Conservation (phyloP, 2,888 invertebrate genomes). For the Eremobia ochroleuca region DNA sequence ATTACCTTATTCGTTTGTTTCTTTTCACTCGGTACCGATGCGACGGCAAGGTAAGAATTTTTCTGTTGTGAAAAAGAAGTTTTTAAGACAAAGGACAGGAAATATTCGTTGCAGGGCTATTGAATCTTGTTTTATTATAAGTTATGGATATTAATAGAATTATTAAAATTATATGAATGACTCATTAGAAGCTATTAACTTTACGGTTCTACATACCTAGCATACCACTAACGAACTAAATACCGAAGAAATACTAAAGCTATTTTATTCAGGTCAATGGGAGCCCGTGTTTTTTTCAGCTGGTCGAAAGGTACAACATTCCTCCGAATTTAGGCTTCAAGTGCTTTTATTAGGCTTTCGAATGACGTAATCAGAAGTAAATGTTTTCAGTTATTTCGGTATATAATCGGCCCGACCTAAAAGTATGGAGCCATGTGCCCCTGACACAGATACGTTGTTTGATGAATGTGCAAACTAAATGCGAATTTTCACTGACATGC, state of each 20-base stretch:
- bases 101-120: slow-evolving; percentile 14
- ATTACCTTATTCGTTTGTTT: slow-evolving; percentile 66
- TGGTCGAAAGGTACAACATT: slow-evolving; percentile 47
- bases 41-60: slow-evolving; percentile 70
- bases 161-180: slow-evolving; percentile 51
- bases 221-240: slow-evolving; percentile 55
- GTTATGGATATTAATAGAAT: slow-evolving; percentile 15
- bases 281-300: slow-evolving; percentile 41
- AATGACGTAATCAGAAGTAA: slow-evolving; percentile 58
- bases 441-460: slow-evolving; percentile 82
- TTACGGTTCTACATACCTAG: slow-evolving; percentile 51
- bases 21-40: slow-evolving; percentile 66
- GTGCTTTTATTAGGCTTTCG: slow-evolving; percentile 51
- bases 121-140: slow-evolving; percentile 7
- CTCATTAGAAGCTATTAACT: slow-evolving; percentile 53
- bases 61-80: slow-evolving; percentile 67
- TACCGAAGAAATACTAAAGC: slow-evolving; percentile 54
- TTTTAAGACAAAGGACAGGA: slow-evolving; percentile 37
- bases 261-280: slow-evolving; percentile 66
- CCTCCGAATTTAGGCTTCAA: slow-evolving; percentile 51
- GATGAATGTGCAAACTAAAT: slow-evolving; percentile 79
- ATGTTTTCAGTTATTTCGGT: slow-evolving; percentile 55
- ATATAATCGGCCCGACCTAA: slow-evolving; percentile 40
- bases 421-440: slow-evolving; percentile 71
- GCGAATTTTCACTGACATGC: slow-evolving; percentile 64